Conservation (phyloP, 1,140 invertebrate species). For the Psix sp. region DNA sequence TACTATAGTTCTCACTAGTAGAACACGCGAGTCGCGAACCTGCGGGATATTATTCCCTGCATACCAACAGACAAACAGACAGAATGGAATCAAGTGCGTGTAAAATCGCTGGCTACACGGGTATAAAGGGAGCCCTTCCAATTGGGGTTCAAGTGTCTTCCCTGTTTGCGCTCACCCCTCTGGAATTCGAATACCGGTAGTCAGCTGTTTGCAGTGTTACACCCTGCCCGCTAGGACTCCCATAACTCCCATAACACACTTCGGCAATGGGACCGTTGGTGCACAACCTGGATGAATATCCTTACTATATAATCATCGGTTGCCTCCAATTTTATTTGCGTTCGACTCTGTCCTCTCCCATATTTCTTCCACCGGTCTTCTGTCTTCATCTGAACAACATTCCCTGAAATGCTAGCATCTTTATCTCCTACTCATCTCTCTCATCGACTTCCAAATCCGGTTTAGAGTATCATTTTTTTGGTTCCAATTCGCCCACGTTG, state of each 20-base stretch:
- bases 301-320: constrained; percentile 53
- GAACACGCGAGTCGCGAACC: constrained; percentile 49
- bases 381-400: background rate
- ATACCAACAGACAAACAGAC: constrained; percentile 52
- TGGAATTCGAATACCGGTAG: constrained; percentile 75
- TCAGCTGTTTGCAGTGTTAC: constrained; percentile 73
- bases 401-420: constrained; percentile 2
- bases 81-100: constrained; percentile 78
- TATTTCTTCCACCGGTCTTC: constrained; percentile 10
- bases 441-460: constrained; percentile 50
- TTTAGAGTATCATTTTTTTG: constrained; percentile 52
- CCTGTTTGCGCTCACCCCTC: constrained; percentile 69
- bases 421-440: constrained; percentile 14
- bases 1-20: constrained; percentile 24
- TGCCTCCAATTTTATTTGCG: constrained; percentile 55
- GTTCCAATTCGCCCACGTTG: constrained; percentile 48
- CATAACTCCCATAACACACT: constrained; percentile 50
- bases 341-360: constrained; percentile 26
- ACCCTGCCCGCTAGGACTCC: constrained; percentile 61
- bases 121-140: constrained; percentile 68
- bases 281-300: constrained; percentile 28
- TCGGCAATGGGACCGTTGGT: constrained; percentile 38
- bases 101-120: constrained; percentile 74
- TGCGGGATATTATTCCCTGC: constrained; percentile 34
- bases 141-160: constrained; percentile 74